Evolutionary conservation across 2,888 invertebrate species (phyloP), one percentile per base, ranked within the genome.

Genomic region (Sericinus montela): DNA sequence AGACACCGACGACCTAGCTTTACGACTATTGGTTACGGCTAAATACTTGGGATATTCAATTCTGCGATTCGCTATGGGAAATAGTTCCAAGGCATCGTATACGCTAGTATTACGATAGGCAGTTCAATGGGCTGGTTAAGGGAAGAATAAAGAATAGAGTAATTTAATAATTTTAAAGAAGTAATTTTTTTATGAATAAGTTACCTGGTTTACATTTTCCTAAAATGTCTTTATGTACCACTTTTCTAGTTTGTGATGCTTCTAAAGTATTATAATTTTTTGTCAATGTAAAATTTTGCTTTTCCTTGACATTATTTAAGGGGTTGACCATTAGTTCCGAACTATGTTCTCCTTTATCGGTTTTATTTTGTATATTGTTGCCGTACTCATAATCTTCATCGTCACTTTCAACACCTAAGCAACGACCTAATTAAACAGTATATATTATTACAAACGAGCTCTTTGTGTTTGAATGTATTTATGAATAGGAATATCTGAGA

Each of bases 191-290:
- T 3, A 19, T 5, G 5, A 19, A 19, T 19, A 19, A n/a, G 39
- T 44, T 68, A 78, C 87, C 87, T 70, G 79, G 80, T 67, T 84
- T 87, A 55, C 81, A 85, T 62, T 69, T 80, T 51, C 85, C 83
- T 50, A 86, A 72, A 50, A 82, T 67, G 36, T 56, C 56, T 56
- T 67, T 72, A 30, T 69, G 63, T 43, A 52, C 61, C 45, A 51
- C 61, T 11, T 58, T 30, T 9, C 54, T 41, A 28, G 53, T 51
- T 15, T 54, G 46, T 30, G 52, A 46, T 10, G 52, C 41, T 23
- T 56, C 51, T 36, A 51, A 30, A 16, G 55, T 51, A 32, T 60
- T 46, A 42, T 45, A 53, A 13, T 58, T 63, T 60, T 74, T 72
- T 1, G 60, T 59, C 32, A 75, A 56, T 10, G 59, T 54, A 25